Evolutionary conservation across 2,113 vertebrate genomes (phyloP), one percentile per base, ranked within the genome.

Genomic region (Phylloscopus trochilus): DNA sequence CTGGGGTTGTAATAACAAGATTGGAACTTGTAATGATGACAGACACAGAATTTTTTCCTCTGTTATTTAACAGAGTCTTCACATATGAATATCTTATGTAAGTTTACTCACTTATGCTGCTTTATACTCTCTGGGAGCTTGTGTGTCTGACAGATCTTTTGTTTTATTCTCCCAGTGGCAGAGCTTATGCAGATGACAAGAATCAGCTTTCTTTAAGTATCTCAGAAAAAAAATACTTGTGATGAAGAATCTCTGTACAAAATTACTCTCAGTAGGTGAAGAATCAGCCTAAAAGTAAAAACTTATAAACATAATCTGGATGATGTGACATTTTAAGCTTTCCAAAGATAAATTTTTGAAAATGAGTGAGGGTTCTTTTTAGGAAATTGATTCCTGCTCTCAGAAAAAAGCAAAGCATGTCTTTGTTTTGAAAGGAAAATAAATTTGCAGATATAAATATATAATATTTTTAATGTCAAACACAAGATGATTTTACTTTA

Each of bases 361-460:
- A 64, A 22, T 13, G 4, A 7, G 1, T n/a, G 13, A 60, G 5
- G 1, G 0, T 9, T n/a, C 73, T 72, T 47, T 37, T 70, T 19
- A 26, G 10, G 24, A 74, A 82, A 83, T 41, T 1, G 0, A 60
- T 83, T 91, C 21, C 8, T 66, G 17, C 13, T 37, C 10, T 66
- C 4, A 58, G 23, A 88, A 66, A 17, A 26, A 30, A 5, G 43
- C 24, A 80, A 59, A 33, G 2, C 26, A 68, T 4, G 9, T 53
- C 6, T 78, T 43, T 35, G 60, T 47, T 89, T 60, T 78, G 7
- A 88, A 90, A 56, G 2, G 62, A 68, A 83, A 64, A 60, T n/a
- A 31, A 12, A 52, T 60, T 41, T 70, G 28, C 7, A 51, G 13
- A 28, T 69, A 46, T 13, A 64, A 15, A 31, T n/a, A 28, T n/a